These are phyloP conservation scores for Tetramorium parvispinum DNA, from an alignment of 1,140 invertebrate genomes.

Conservation along the genomic window DNA sequence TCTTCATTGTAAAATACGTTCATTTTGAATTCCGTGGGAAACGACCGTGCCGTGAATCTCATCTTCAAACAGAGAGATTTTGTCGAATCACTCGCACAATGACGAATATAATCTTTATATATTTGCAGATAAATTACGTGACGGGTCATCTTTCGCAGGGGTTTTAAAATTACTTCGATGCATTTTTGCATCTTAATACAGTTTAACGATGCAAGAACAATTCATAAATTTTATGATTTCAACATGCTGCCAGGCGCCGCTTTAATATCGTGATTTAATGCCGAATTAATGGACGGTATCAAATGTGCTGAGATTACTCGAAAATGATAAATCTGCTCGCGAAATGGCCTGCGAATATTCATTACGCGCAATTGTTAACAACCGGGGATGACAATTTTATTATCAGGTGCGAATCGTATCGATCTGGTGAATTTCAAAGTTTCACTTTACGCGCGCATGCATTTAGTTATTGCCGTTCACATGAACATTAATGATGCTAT, in stretches of 20 bases:
- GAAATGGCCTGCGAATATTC: conserved; percentile 6
- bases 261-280: conserved; percentile 32
- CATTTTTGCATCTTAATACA: background rate
- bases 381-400: conserved; percentile 19
- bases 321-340: conserved; percentile 7
- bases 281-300: background rate
- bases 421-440: background rate
- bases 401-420: conserved; percentile 9
- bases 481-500: background rate
- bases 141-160: background rate
- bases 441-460: background rate
- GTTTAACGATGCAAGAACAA: background rate
- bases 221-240: background rate
- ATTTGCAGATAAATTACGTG: background rate
- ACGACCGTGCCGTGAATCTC: background rate
- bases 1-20: conserved; percentile 17
- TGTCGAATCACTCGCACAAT: background rate
- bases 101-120: background rate
- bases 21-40: background rate
- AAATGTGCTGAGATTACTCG: conserved; percentile 1
- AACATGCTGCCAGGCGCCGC: background rate
- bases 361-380: conserved; percentile 6
- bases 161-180: background rate
- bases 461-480: background rate
- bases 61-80: background rate